These are phyloP conservation scores for Formica selysi DNA, from an alignment of 1,140 invertebrate species.

Conservation along the genomic window DNA sequence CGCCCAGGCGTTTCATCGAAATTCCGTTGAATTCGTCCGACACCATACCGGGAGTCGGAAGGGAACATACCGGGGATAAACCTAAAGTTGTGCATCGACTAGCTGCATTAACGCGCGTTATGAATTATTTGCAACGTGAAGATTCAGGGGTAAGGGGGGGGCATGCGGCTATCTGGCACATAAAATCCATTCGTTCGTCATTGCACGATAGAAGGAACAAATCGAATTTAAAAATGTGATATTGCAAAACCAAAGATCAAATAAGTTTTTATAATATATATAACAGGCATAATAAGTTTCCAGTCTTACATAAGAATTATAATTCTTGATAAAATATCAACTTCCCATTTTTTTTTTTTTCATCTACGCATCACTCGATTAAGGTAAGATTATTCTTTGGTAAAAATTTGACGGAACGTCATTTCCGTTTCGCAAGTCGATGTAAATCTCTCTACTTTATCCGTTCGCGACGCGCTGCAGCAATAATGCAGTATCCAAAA, in stretches of 20 bases:
- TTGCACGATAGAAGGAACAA: not conserved
- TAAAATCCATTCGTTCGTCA: slow-evolving; percentile 17
- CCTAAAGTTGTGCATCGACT: slow-evolving; percentile 58
- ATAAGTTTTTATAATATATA: too few species aligned
- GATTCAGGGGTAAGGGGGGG: not conserved
- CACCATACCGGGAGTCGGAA: slow-evolving; percentile 55
- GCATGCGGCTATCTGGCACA: not conserved
- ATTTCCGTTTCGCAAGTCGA: not conserved
- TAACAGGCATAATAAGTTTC: not conserved
- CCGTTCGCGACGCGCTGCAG: not conserved
- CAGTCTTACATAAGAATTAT: not conserved
- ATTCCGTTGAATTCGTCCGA: slow-evolving; percentile 73
- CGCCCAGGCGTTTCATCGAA: slow-evolving; percentile 81
- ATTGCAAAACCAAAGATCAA: not conserved
- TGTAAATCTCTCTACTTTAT: not conserved
- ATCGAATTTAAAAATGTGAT: not conserved
- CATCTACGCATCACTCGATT: too few species aligned
- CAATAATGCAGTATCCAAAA: slow-evolving; percentile 7
- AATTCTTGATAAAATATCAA: not conserved
- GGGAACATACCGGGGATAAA: slow-evolving; percentile 35
- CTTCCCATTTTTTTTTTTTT: too few species aligned
- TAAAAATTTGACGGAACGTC: not conserved
- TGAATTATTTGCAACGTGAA: slow-evolving; percentile 47
- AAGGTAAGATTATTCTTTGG: too few species aligned
- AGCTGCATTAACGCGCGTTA: slow-evolving; percentile 44